These are phyloP conservation scores for Drosophila pandora DNA, from an alignment of 1,140 invertebrate genomes.

Conservation along the genomic window DNA sequence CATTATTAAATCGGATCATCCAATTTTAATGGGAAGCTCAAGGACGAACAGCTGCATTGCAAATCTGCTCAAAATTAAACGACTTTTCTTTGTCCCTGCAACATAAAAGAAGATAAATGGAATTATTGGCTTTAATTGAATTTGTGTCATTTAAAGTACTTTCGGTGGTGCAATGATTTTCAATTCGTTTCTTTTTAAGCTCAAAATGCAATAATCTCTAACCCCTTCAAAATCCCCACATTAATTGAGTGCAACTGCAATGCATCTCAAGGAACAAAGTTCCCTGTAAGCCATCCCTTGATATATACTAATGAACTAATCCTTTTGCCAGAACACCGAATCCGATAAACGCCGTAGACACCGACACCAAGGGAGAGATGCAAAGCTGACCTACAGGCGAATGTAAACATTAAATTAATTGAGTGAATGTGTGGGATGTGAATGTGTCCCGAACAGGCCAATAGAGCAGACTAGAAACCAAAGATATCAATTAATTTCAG, in stretches of 20 bases:
- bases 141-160: no score
- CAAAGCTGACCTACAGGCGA: constrained; percentile 16
- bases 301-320: constrained; percentile 28
- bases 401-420: constrained; percentile 31
- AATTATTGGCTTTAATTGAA: no score
- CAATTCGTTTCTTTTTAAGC: neutral
- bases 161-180: no score
- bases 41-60: neutral
- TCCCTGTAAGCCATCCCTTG: constrained; percentile 24
- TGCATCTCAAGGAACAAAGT: constrained; percentile 8
- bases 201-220: neutral
- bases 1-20: constrained; percentile 2
- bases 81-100: neutral
- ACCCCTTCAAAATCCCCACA: neutral
- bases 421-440: constrained; percentile 29
- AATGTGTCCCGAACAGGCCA: neutral
- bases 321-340: constrained; percentile 24
- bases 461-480: constrained; percentile 5
- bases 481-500: constrained; percentile 73
- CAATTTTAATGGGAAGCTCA: neutral
- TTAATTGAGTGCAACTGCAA: constrained; percentile 10
- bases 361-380: constrained; percentile 9
- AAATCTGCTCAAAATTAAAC: neutral
- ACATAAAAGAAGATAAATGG: neutral
- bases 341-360: constrained; percentile 41